Evolutionary conservation across 1,140 invertebrate genomes (phyloP), one percentile per base, ranked within the genome.

Genomic region (Vollenhovia emeryi): DNA sequence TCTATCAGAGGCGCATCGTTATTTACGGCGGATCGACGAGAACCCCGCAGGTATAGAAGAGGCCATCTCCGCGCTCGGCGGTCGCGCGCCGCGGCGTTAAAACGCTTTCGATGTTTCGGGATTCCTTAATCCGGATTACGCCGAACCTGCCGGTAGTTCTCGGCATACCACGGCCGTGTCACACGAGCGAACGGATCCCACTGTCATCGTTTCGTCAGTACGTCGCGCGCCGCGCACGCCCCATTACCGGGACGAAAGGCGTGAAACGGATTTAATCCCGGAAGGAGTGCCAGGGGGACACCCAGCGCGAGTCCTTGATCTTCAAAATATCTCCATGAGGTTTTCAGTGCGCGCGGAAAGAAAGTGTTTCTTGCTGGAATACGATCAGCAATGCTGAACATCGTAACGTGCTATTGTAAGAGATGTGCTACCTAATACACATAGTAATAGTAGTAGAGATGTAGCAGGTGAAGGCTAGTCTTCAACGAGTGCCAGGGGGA

Each of bases 61-160:
- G 27, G 18, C 79, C n/a, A 68, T 80, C 60, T 43, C 57, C 73
- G 76, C 27, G 52, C 62, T 55, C 71, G 68, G 55, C 43, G 66
- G 57, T 59, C 59, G 62, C 79, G 52, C 66, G 27, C 52, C 69
- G 15, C 33, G 84, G 57, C 84, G 90, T 93, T 94, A 94, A 94
- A 94, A 94, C 90, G 91, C 91, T 94, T 94, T 94, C 86, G 92
- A 76, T 94, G 94, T 94, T 93, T 92, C 86, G 84, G 89, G 91
- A 93, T 92, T 91, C 85, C 91, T 92, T 94, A 94, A 94, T 94
- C 94, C 94, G 94, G 94, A 94, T 94, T 93, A 94, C 86, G 87
- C 62, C 88, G 87, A 92, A 93, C 87, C 92, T 92, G 91, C 91
- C 85, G 90, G 91, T 92, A 91, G 91, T 92, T 86, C 52, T 89